Evolutionary conservation across 2,888 invertebrate genomes (phyloP), one percentile per base, ranked within the genome.

Genomic region (Brachynemurus nebulosus): DNA sequence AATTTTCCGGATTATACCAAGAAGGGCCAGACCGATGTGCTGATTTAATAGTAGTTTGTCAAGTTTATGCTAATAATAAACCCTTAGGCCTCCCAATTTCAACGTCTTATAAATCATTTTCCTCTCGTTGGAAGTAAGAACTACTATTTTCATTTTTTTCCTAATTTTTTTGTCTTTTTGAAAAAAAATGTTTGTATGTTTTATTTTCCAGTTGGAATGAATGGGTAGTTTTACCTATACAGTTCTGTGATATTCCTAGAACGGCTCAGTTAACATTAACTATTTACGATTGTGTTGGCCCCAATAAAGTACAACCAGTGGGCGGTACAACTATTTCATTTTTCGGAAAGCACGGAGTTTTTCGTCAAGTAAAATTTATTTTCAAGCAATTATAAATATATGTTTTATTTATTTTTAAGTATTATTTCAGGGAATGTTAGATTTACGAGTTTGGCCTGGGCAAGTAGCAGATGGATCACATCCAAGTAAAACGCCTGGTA

Each of bases 331-430:
- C 90, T 0, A 83, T 98, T 52, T 80, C 88, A 0, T 66, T 98
- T 33, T 98, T 98, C 64, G 92, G 93, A 37, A 96, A 96, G 63
- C 83, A 89, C 66, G 93, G 95, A 25, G 80, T 91, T 60, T 80
- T 90, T 59, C 76, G 90, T 53, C 86, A 88, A 69, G 84, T 81
- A 57, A 47, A 55, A 53, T n/a, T 6, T 1, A 40, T 27, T 23
- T 40, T 40, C 11, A 23, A 17, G 11, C 8, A 40, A 40, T 17
- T 12, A 6, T 7, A n/a, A n/a, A n/a, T n/a, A n/a, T n/a, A n/a
- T n/a, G n/a, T n/a, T 12, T 23, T 25, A 5, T 33, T 18, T n/a
- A 14, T 27, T 27, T 18, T 36, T 9, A 19, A 41, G 18, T 47
- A 45, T 42, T 25, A 33, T 50, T 48, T 20, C 62, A 74, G 74